Evolutionary conservation across 1,140 invertebrate species (phyloP), one percentile per base, ranked within the genome.

Genomic region (Tribolium madens): DNA sequence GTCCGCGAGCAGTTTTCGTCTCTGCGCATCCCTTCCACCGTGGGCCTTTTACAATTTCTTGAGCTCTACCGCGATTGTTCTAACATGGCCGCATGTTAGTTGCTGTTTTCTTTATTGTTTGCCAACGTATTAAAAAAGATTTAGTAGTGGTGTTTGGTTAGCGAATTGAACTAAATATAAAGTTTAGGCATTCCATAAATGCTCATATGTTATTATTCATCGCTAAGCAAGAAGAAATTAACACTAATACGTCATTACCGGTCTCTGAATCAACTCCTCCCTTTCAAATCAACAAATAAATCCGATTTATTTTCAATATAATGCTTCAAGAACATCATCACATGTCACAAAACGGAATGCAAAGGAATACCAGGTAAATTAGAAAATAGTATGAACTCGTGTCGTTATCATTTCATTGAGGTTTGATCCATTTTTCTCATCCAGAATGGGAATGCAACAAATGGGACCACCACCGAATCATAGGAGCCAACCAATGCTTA

Each of bases 51-150:
- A 31, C 2, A 31, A 31, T 31, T 6, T 3, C 6, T 3, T 33
- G 57, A n/a, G 36, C 31, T 9, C 47, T 71, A 80, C 72, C 78
- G 76, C 78, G 75, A 81, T 72, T 78, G 80, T 79, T 82, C 79
- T 82, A 86, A 86, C 84, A 86, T 86, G 85, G 85, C 85, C 82
- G 83, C 85, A 86, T 85, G 83, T 83, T 85, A 84, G 80, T 80
- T 83, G 76, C 78, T 79, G 79, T 79, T 86, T 86, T 86, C 85
- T 86, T 86, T 86, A 85, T 83, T 86, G 85, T 86, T 86, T 86
- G 85, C 84, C 85, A 86, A 86, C 84, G 83, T 84, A 84, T 83
- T 83, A 81, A 78, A 81, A 57, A 83, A 84, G 82, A 84, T 84
- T 84, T 83, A 86, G 84, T 86, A 84, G 85, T 86, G 85, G 85